Evolutionary conservation across 2,113 vertebrate genomes (phyloP), one percentile per base, ranked within the genome.

Genomic region (Forbesichthys papilliferus): DNA sequence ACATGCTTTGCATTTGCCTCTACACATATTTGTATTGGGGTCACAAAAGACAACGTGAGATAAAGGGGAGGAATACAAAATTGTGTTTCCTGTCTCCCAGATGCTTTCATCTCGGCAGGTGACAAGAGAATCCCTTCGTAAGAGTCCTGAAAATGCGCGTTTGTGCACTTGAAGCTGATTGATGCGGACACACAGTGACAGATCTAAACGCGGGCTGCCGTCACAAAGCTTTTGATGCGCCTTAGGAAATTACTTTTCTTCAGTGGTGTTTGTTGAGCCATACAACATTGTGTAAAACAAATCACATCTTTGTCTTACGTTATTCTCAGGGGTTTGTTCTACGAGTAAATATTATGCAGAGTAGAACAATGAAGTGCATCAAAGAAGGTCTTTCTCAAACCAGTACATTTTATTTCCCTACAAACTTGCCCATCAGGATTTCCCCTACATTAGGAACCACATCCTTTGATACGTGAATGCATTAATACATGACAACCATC

Each of bases 51-150:
- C 64, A 46, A 64, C 36, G 16, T 54, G 57, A 54, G 55, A 66
- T 65, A 20, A 79, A 72, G 53, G 18, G 5, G 5, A 18, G 61
- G 61, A 34, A 56, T 63, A 47, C 60, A 5, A 63, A 18, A 65
- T 27, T 62, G 20, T 51, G 46, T 49, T 67, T 80, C 81, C 47
- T 77, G 65, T 69, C 61, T 61, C 10, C n/a, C 18, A 42, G 68
- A 70, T 59, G 64, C 58, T 80, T 81, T 81, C 33, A 62, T 81
- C 66, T 62, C 55, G 9, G 16, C 16, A 20, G 57, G 61, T 71
- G 16, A 74, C 18, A 74, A 68, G 71, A 70, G 11, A 74, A 64
- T 68, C 57, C 60, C 36, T 80, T 68, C 73, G 59, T 66, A 57
- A 76, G 57, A 42, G 63, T 62, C 12, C 68, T n/a, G 68, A 51